These are phyloP conservation scores for Laothoe populi DNA, from an alignment of 2,888 invertebrate species.

Conservation along the genomic window DNA sequence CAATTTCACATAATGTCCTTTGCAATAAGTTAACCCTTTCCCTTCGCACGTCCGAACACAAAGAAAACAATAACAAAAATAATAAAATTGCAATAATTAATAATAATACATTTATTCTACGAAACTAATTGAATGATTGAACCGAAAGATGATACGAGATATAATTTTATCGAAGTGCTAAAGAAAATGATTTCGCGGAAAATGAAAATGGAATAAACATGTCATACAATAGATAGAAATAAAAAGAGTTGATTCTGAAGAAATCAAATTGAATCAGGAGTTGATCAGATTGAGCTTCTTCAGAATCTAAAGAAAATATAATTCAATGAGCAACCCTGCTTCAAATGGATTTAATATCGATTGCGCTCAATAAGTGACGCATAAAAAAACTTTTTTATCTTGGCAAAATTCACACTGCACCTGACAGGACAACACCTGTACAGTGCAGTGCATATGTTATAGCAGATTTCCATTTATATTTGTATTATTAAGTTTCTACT, in stretches of 20 bases:
- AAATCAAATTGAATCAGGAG: too few relatives aligned
- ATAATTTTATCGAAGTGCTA: conserved; percentile 16
- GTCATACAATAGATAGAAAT: not conserved
- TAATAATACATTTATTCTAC: conserved; percentile 26
- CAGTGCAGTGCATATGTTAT: too few relatives aligned
- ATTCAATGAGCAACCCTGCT: too few relatives aligned
- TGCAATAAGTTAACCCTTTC: conserved; percentile 15
- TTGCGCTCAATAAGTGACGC: not conserved
- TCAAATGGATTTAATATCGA: not conserved
- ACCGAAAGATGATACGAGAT: conserved; percentile 3
- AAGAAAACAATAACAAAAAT: conserved; percentile 11
- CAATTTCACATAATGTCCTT: conserved; percentile 3
- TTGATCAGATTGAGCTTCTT: not conserved
- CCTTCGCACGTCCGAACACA: conserved; percentile 16
- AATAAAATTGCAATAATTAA: conserved; percentile 18
- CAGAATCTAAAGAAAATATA: too few relatives aligned
- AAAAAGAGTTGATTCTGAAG: not conserved
- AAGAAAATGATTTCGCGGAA: conserved; percentile 4
- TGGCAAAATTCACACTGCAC: too few relatives aligned
- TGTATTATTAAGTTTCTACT: too few relatives aligned
- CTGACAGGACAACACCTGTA: too few relatives aligned
- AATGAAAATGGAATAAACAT: conserved; percentile 14
- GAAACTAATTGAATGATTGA: conserved; percentile 12
- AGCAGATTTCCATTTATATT: too few relatives aligned
- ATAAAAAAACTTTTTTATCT: too few relatives aligned